These are phyloP conservation scores for Melanaphis sacchari DNA, from an alignment of 1,140 invertebrate genomes.

Conservation along the genomic window DNA sequence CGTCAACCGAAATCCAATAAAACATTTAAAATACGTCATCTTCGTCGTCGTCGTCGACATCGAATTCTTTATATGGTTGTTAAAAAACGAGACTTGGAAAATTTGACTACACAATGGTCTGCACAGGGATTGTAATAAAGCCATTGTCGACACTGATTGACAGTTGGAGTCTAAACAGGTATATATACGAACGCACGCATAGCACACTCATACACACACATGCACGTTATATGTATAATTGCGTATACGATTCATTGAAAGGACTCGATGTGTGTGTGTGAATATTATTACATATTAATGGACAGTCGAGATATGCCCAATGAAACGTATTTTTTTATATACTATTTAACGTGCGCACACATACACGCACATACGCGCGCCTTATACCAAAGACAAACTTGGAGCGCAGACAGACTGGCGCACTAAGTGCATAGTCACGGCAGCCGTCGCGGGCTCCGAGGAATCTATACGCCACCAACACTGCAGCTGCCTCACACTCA, in stretches of 20 bases:
- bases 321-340: conserved; percentile 44
- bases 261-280: conserved; percentile 13
- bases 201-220: not conserved
- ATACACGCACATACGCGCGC: not conserved
- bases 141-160: conserved; percentile 56
- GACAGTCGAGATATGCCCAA: conserved; percentile 45
- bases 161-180: conserved; percentile 52
- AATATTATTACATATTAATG: conserved; percentile 41
- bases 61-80: not conserved
- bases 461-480: conserved; percentile 5
- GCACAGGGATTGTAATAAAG: conserved; percentile 45
- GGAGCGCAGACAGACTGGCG: conserved; percentile 50
- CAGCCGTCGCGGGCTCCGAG: conserved; percentile 13
- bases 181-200: conserved; percentile 17
- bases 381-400: conserved; percentile 36
- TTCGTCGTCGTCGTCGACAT: not conserved
- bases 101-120: conserved; percentile 35
- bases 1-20: conserved; percentile 52
- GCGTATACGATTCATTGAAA: conserved; percentile 48
- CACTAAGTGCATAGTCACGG: conserved; percentile 55
- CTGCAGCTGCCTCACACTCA: conserved; percentile 6
- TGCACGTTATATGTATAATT: not conserved
- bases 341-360: not conserved
- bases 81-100: conserved; percentile 51
- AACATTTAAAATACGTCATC: conserved; percentile 39